phyloP scores from a whole-genome alignment of 2,888 invertebrate genomes.

The Habroteleia sp. region DNA sequence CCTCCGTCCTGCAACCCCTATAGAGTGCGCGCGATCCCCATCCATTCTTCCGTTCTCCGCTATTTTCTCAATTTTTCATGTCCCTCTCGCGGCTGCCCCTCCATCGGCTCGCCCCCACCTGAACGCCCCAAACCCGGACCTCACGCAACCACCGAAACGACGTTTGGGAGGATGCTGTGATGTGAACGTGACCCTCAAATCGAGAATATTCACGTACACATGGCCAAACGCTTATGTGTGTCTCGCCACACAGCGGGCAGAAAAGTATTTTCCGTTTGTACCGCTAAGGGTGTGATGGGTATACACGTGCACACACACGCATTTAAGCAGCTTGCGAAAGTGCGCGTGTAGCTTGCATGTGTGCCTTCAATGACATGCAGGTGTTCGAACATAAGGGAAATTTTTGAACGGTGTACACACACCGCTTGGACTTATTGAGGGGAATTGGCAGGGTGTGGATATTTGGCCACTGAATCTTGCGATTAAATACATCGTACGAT shows the following conservation, averaged over 20 bases:
- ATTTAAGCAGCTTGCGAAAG: not conserved
- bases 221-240: not conserved
- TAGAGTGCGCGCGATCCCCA: conserved; percentile 39
- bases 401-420: conserved; percentile 17
- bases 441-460: conserved; percentile 1
- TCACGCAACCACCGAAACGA: conserved; percentile 79
- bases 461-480: conserved; percentile 16
- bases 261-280: conserved; percentile 2
- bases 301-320: not conserved
- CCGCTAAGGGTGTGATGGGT: conserved; percentile 3
- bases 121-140: conserved; percentile 74
- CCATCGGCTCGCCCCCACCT: conserved; percentile 29
- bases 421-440: conserved; percentile 8
- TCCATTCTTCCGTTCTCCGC: conserved; percentile 48
- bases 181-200: conserved; percentile 81
- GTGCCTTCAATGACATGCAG: conserved; percentile 25
- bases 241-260: not conserved
- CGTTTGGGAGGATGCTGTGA: conserved; percentile 75
- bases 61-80: conserved; percentile 65
- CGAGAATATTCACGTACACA: conserved; percentile 71
- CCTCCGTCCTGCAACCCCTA: conserved; percentile 9
- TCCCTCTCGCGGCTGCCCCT: conserved; percentile 36
- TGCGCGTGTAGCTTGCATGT: not conserved
- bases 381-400: conserved; percentile 47
- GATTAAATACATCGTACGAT: not conserved